Evolutionary conservation across 1,140 invertebrate species (phyloP).

Genomic region (Drosophila pectinifera): DNA sequence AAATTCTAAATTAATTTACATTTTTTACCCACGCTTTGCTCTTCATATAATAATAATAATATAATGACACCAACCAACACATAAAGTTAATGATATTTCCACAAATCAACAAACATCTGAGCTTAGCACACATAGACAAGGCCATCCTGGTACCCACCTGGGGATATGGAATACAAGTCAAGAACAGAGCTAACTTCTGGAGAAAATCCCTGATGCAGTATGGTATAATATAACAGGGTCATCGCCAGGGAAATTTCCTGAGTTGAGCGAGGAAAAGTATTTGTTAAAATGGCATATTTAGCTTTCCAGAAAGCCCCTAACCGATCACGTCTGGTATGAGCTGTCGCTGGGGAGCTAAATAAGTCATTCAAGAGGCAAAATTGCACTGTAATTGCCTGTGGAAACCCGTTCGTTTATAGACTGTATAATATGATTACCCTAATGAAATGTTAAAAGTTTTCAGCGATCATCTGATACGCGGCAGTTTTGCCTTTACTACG

Average conservation of each 20-base stretch:
- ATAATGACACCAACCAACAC: no score
- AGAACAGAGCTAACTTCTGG: no score
- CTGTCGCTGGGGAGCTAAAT: slow-evolving; percentile 10
- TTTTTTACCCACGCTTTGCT: background rate
- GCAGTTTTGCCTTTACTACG: slow-evolving; percentile 25
- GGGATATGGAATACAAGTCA: no score
- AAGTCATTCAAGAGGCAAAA: slow-evolving; percentile 24
- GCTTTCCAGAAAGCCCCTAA: background rate
- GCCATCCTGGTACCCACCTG: no score
- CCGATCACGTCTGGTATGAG: background rate
- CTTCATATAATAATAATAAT: no score
- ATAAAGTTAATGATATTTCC: no score
- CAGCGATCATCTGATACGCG: slow-evolving; percentile 30
- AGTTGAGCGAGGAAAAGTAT: background rate
- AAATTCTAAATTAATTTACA: slow-evolving; percentile 17
- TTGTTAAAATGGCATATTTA: background rate
- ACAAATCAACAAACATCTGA: no score
- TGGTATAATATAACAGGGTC: no score
- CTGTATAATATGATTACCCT: slow-evolving; percentile 44
- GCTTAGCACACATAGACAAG: no score
- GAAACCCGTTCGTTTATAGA: slow-evolving; percentile 46
- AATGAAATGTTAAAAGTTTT: slow-evolving; percentile 48
- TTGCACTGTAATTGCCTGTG: slow-evolving; percentile 25
- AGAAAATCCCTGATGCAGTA: no score
- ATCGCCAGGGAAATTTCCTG: no score